These are phyloP conservation scores for Schlechtendalia chinensis DNA, from an alignment of 1,140 invertebrate species.

Conservation along the genomic window DNA sequence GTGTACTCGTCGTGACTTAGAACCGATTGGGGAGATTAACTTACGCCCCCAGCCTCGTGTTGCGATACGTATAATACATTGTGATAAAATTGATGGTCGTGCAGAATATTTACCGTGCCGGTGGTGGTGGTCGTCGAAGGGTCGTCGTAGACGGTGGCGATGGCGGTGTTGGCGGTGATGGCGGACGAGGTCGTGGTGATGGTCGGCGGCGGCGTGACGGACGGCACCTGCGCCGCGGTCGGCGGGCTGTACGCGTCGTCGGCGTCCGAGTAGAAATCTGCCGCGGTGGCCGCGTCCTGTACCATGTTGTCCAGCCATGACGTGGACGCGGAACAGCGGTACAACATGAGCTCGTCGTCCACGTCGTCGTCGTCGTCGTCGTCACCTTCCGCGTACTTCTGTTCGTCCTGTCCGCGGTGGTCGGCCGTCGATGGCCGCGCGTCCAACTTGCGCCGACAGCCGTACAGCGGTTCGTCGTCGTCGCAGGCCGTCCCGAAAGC, in stretches of 20 bases:
- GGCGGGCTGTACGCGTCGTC: constrained; percentile 1
- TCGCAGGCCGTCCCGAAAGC: background rate
- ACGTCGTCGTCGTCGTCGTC: background rate
- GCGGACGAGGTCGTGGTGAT: too few relatives aligned
- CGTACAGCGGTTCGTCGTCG: background rate
- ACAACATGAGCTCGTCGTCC: background rate
- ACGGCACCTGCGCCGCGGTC: constrained; percentile 3
- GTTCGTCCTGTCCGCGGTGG: background rate
- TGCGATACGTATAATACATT: too few relatives aligned
- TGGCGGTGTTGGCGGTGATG: too few relatives aligned
- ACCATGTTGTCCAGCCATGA: constrained; percentile 29
- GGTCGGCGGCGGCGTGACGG: constrained; percentile 5
- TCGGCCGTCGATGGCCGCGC: background rate
- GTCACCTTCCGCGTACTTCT: background rate
- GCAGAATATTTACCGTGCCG: constrained; percentile 1
- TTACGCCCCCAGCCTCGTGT: too few relatives aligned
- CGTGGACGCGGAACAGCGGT: background rate
- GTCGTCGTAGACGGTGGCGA: background rate
- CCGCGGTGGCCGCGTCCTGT: background rate
- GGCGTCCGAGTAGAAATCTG: background rate
- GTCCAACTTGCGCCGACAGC: background rate
- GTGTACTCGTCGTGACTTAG: too few relatives aligned
- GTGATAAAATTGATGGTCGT: too few relatives aligned
- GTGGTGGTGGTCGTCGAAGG: constrained; percentile 12
- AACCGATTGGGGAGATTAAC: too few relatives aligned